A percentile compares a stretch with the other conserved stretches of the same genome.
Conservation (phyloP, 2,113 vertebrate genomes). For the Nematolebias whitei region DNA sequence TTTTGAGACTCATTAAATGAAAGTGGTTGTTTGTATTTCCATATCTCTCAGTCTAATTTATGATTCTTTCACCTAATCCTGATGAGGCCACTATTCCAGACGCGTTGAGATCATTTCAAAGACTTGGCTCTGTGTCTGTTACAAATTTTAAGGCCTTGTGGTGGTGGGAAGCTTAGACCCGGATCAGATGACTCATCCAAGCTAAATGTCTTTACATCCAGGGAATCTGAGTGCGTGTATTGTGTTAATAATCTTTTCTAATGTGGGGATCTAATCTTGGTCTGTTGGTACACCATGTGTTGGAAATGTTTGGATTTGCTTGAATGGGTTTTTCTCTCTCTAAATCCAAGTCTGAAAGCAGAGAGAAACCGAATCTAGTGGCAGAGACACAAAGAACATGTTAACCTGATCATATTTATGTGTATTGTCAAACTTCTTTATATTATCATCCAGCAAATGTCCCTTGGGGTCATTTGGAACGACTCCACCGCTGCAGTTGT, state of each 20-base stretch:
- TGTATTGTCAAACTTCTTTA: conserved; percentile 47
- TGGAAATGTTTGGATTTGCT: conserved; percentile 54
- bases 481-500: conserved; percentile 28
- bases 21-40: conserved; percentile 47
- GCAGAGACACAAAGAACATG: conserved; percentile 33
- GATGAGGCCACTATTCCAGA: conserved; percentile 68
- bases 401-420: conserved; percentile 59
- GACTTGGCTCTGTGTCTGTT: conserved; percentile 28
- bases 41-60: conserved; percentile 50
- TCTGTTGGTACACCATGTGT: conserved; percentile 30
- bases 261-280: conserved; percentile 44
- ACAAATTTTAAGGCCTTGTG: conserved; percentile 40
- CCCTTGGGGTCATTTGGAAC: conserved; percentile 36
- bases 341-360: conserved; percentile 22
- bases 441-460: conserved; percentile 25
- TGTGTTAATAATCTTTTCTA: conserved; percentile 64
- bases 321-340: conserved; percentile 33
- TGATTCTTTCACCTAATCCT: conserved; percentile 53
- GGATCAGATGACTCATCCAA: conserved; percentile 68
- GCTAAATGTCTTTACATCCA: conserved; percentile 30
- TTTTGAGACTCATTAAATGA: conserved; percentile 29
- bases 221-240: conserved; percentile 50
- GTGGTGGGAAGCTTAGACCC: conserved; percentile 59
- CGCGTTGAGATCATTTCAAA: conserved; percentile 61
- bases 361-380: conserved; percentile 65